Base-by-base conservation (phyloP, 2,888 invertebrate species). In the Drosophila niveifrons region DNA sequence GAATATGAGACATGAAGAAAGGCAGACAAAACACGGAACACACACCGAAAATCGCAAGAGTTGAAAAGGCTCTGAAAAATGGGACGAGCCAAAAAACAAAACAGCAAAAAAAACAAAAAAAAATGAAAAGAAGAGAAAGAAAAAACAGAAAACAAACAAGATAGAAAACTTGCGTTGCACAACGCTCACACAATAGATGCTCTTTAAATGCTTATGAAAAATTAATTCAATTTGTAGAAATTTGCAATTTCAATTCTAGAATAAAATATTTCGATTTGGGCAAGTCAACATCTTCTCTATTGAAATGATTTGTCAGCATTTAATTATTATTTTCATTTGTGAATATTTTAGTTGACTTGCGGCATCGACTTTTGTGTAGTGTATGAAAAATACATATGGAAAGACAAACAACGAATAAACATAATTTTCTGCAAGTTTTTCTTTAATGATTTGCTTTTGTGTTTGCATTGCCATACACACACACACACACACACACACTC, bases 351-450 rank as follows among this genome's bases (percentile, higher is more conserved):
- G 11, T 34, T 34, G 11, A 23, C 34, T 11, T n/a, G 36, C 36
- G 36, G 36, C 23, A 23, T 6, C 6, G 13, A 41, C 39, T 39
- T 23, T 15, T 9, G 7, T 13, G 31, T 8, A 66, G 50, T 18
- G 50, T 41, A 59, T 51, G n/a, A 9, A 11, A 23, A 43, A 34
- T 15, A 34, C 4, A 53, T 58, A 28, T 58, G 53, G 41, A 69
- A 75, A 75, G 65, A 63, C 62, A 75, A 82, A 67, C 73, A 71
- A 53, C 53, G 50, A 74, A 77, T 69, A 82, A 82, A 74, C 80
- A 80, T 74, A 80, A 79, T 80, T 75, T 70, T 69, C 50, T 46
- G 56, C 66, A 75, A 70, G 83, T 74, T 80, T 80, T 79, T 71
- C 71, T 71, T 82, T 74, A 69, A 75, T 75, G 66, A 75, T 75